Percentiles rank a stretch among this genome's conserved stretches.
phyloP scores from a whole-genome alignment of 2,888 invertebrate genomes.

The Kryphioiulus occultus region DNA sequence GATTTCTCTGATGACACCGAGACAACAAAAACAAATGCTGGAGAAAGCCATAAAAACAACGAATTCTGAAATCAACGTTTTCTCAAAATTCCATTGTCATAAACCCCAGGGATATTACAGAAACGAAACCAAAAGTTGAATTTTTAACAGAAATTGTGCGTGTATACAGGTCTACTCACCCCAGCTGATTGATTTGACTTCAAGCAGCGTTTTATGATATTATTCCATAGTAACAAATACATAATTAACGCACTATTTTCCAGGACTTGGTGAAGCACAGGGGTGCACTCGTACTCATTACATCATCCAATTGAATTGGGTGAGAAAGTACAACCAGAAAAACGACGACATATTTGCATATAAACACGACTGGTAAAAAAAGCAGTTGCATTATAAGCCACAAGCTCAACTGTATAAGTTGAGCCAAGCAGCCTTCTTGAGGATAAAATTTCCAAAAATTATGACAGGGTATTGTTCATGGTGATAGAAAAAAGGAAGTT shows the following conservation, averaged over 20 bases:
- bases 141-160: neutral
- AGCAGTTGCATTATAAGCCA: neutral
- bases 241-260: neutral
- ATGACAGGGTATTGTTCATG: neutral
- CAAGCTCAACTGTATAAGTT: too few species aligned
- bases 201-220: neutral
- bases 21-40: neutral
- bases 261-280: neutral
- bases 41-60: neutral
- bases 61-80: neutral
- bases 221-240: slow-evolving; percentile 34
- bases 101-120: neutral
- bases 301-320: neutral
- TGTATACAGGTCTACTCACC: slow-evolving; percentile 32
- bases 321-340: neutral
- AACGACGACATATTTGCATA: neutral
- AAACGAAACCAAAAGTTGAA: slow-evolving; percentile 10
- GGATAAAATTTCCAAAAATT: neutral
- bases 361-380: neutral
- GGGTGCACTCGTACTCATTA: neutral
- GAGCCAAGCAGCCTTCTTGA: neutral
- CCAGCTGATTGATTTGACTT: slow-evolving; percentile 39
- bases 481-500: neutral
- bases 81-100: neutral
- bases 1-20: slow-evolving; percentile 8